phyloP scores from a whole-genome alignment of 2,888 invertebrate genomes.

The Leptinotarsa tumamoca region DNA sequence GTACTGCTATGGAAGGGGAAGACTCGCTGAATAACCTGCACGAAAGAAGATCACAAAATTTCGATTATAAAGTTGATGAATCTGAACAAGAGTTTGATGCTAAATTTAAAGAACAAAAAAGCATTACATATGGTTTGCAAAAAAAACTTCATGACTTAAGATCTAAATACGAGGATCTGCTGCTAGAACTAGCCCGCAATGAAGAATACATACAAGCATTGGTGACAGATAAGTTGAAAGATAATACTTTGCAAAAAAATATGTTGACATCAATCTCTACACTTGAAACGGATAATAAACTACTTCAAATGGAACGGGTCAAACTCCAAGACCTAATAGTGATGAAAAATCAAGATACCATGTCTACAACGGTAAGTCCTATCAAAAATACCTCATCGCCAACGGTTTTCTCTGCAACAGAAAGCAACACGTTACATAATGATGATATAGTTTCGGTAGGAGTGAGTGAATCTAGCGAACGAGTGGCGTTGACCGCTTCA shows the following conservation, averaged over 20 bases:
- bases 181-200: conserved; percentile 1
- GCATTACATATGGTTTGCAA: not conserved
- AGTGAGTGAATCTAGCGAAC: not conserved
- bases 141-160: not conserved
- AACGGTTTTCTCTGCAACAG: not conserved
- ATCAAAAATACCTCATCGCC: not conserved
- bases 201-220: conserved; percentile 5
- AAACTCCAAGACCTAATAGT: not conserved
- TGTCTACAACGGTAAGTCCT: not conserved
- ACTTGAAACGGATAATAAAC: conserved; percentile 3
- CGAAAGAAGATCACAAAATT: not conserved
- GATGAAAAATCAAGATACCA: not conserved
- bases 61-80: not conserved
- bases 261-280: not conserved
- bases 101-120: not conserved
- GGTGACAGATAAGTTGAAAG: not conserved
- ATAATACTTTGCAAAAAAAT: not conserved
- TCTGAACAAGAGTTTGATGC: not conserved
- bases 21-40: not conserved
- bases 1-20: not conserved
- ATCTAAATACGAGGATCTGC: not conserved
- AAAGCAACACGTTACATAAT: not conserved
- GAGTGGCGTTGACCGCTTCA: not conserved
- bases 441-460: not conserved
- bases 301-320: not conserved